These are phyloP conservation scores for Orestias chungarensis DNA, from an alignment of 2,797 vertebrate species.

Conservation along the genomic window DNA sequence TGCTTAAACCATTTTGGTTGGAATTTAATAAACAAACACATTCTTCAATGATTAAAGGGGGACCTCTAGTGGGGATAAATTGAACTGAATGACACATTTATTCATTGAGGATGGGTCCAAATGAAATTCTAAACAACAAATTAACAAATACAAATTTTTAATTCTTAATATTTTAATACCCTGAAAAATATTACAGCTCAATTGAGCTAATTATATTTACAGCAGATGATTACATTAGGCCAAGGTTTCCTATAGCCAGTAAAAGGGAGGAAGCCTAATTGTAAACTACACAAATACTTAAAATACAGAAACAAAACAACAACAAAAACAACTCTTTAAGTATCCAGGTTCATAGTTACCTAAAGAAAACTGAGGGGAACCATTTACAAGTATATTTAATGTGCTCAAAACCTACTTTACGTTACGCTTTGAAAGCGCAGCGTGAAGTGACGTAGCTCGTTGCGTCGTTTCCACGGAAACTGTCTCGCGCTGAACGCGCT, in stretches of 20 bases:
- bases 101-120: not conserved
- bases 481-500: not conserved
- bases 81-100: not conserved
- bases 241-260: no score
- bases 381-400: not conserved
- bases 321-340: no score
- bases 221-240: no score
- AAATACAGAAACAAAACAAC: no score
- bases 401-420: not conserved
- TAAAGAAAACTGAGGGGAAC: no score
- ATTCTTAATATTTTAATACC: not conserved
- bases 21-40: not conserved
- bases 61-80: not conserved
- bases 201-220: no score
- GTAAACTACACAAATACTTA: no score
- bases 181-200: not conserved
- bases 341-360: no score
- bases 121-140: not conserved
- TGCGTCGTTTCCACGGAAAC: conserved; percentile 1
- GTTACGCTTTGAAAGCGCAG: not conserved
- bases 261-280: no score
- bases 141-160: not conserved
- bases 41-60: not conserved
- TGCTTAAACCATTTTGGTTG: not conserved
- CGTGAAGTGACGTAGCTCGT: not conserved